These are phyloP conservation scores for Diachasma alloeum DNA, from an alignment of 1,140 invertebrate species.

Conservation along the genomic window DNA sequence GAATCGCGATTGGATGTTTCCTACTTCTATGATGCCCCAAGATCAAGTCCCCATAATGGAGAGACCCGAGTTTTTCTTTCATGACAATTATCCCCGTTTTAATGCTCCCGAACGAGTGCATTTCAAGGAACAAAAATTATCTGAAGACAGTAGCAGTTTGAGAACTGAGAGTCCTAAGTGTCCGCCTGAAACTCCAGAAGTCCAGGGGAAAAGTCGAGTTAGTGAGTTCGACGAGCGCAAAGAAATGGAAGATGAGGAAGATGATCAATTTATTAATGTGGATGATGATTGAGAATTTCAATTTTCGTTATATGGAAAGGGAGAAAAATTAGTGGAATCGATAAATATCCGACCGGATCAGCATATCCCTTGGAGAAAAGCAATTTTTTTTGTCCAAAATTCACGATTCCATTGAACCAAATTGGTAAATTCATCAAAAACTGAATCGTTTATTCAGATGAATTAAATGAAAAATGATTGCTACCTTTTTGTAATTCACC, in stretches of 20 bases:
- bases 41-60: constrained; percentile 15
- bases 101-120: neutral
- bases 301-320: too few relatives aligned
- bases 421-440: too few relatives aligned
- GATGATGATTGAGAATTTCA: neutral
- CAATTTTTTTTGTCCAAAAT: too few relatives aligned
- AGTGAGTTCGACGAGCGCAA: too few relatives aligned
- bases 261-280: neutral
- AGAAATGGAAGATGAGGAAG: neutral
- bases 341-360: too few relatives aligned
- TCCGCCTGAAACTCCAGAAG: neutral
- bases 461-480: too few relatives aligned
- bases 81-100: neutral
- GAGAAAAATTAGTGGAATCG: too few relatives aligned
- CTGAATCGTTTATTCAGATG: too few relatives aligned
- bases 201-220: neutral
- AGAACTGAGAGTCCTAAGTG: too few relatives aligned
- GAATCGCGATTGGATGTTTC: constrained; percentile 28
- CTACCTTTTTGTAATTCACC: too few relatives aligned
- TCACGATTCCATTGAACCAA: too few relatives aligned
- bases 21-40: constrained; percentile 4
- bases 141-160: neutral
- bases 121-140: neutral
- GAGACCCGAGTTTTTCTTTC: constrained; percentile 25
- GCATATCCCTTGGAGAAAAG: too few relatives aligned